A percentile compares a stretch with the other conserved stretches of the same genome.
Evolutionary conservation across 2,113 vertebrate species (phyloP).

Genomic region (Empidonax alnorum): DNA sequence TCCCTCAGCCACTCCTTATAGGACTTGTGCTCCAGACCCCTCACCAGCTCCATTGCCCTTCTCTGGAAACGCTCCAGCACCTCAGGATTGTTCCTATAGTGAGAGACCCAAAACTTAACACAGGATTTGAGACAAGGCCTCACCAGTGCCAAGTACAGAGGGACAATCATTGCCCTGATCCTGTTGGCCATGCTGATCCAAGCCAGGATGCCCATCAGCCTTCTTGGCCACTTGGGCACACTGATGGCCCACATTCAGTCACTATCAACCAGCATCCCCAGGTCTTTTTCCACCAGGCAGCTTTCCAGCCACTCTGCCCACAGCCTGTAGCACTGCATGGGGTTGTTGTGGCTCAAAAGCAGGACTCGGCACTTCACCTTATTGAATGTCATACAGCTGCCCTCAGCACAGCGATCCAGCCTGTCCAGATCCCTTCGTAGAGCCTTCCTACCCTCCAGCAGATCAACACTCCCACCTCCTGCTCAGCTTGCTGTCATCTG

Average conservation of each 20-base stretch:
- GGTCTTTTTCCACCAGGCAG: neutral
- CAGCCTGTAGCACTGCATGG: neutral
- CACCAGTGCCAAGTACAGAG: neutral
- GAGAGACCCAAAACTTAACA: neutral
- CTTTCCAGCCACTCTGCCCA: neutral
- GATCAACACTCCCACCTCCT: neutral
- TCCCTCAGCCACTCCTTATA: neutral
- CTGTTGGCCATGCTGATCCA: neutral
- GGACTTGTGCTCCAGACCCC: neutral
- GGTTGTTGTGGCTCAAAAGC: no score
- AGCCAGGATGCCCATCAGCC: neutral
- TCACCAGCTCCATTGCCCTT: fast-evolving
- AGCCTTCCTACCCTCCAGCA: neutral
- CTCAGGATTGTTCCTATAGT: neutral
- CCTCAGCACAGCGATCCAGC: neutral
- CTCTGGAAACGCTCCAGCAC: neutral
- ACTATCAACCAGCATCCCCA: neutral
- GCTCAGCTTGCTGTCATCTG: neutral
- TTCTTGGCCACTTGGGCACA: neutral
- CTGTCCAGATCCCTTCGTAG: neutral
- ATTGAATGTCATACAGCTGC: neutral
- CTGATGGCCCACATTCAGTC: neutral
- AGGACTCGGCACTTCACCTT: neutral
- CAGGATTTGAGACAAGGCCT: neutral
- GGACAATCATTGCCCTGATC: neutral